Base-by-base conservation (phyloP, 2,113 vertebrate genomes). In the Emydura subglobosa region DNA sequence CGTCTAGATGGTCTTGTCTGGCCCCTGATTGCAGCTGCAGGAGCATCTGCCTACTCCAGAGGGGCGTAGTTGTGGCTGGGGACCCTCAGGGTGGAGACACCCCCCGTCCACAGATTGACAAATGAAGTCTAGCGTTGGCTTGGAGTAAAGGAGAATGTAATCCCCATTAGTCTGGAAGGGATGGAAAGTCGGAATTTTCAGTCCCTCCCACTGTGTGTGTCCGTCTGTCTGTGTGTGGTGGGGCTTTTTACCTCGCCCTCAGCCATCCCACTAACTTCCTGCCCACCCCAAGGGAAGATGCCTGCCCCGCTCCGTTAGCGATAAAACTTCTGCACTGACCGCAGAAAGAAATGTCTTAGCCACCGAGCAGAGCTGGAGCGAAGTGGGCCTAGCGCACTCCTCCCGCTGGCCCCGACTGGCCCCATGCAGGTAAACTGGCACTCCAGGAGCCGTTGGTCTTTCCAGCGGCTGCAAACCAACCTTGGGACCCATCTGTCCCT, bases 1-100 rank as follows among this genome's bases (percentile, higher is more conserved):
- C 7, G 4, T 19, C 65, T 14, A 17, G 5, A 4, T 34, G 61
- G 31, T n/a, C 31, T 34, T 2, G 1, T 78, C 22, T 22, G 2
- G 24, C 6, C 42, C 25, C 4, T 31, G 0, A 51, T 14, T 16
- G 2, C 82, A 16, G 51, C 57, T 27, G 51, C 10, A 3, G n/a
- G n/a, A 25, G 5, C n/a, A n/a, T 21, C 34, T 17, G 61, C 16
- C 7, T 31, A 10, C 7, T 72, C n/a, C 65, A 21, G n/a, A 68
- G 61, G 31, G 61, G 31, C 61, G 17, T 65, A 8, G 31, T 16
- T 16, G 3, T n/a, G 31, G 61, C 34, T n/a, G n/a, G 34, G 34
- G 34, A 6, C 61, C 14, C 34, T 4, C 34, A 1, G 34, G 59
- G 29, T n/a, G 61, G 61, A 68, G 31, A 34, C 61, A 4, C 51